Evolutionary conservation across 1,140 invertebrate genomes (phyloP).

Genomic region (Yoshiicerus persimilis): DNA sequence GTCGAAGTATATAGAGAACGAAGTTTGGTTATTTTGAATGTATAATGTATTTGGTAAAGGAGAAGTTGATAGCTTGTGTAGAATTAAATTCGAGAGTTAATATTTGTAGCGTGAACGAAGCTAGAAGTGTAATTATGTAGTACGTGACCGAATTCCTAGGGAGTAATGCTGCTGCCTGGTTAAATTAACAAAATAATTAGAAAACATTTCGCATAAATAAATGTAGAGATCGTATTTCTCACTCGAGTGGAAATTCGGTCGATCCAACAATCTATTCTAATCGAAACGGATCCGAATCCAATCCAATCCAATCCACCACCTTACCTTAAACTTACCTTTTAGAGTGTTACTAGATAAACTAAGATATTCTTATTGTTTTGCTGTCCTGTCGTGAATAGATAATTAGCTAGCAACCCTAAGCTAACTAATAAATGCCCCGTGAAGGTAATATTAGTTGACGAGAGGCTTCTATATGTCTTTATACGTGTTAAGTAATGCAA

Average conservation of each 20-base stretch:
- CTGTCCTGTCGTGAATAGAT: not conserved
- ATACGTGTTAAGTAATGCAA: not conserved
- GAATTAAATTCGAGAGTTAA: too few relatives aligned
- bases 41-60: too few relatives aligned
- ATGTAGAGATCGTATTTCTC: not conserved
- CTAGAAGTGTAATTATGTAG: not conserved
- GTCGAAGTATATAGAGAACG: too few relatives aligned
- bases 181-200: not conserved
- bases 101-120: not conserved
- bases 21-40: too few relatives aligned
- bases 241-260: not conserved
- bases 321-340: not conserved
- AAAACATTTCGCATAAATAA: not conserved
- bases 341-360: not conserved
- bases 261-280: not conserved
- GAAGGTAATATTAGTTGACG: not conserved
- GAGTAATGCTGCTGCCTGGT: not conserved
- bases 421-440: not conserved
- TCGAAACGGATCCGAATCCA: not conserved
- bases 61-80: too few relatives aligned
- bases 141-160: not conserved
- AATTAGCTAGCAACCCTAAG: not conserved
- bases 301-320: too few relatives aligned
- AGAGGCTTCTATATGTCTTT: not conserved
- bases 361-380: not conserved